Evolutionary conservation across 2,797 vertebrate species (phyloP), one percentile per base, ranked within the genome.

Genomic region (Thaleichthys pacificus): DNA sequence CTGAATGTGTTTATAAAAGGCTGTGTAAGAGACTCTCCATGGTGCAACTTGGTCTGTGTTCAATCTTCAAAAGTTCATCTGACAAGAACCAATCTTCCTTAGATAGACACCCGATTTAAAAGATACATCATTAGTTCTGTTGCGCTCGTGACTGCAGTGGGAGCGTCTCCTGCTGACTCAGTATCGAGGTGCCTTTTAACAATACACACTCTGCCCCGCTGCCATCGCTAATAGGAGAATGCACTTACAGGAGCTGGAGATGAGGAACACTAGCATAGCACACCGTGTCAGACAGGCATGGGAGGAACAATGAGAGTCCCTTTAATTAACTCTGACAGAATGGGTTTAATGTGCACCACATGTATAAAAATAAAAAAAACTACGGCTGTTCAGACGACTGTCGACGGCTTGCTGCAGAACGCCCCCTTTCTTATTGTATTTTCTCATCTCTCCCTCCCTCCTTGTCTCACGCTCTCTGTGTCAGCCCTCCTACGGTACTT

Each of bases 281-380:
- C 64, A 24, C 15, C 5, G 38, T 51, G 15, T 14, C 42, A 47
- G 9, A 9, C 35, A 1, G 35, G 35, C 42, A 47, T 14, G 42
- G 42, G 9, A 47, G 19, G 61, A 72, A 61, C 26, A 75, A 17
- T 8, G 64, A 76, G 35, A 47, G 26, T 32, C 73, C 30, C 58
- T 71, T 77, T 77, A 64, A 80, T 80, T 82, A 64, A 35, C 61
- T 75, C 60, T n/a, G 63, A 77, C 66, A 69, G 62, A 73, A 75
- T 61, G 24, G 24, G 30, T 66, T 77, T 80, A 69, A 74, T 72
- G 30, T 58, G 66, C 68, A 73, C 72, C 60, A 68, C 72, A 72
- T 28, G 42, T 47, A 69, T n/a, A n/a, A n/a, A n/a, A 3, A 74
- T 67, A 68, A 74, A 62, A 58, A 14, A 47, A 47, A 35, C 35